A percentile compares a stretch with the other conserved stretches of the same genome.
These are phyloP conservation scores for Stenodema calcarata DNA, from an alignment of 2,888 invertebrate species.

Conservation along the genomic window DNA sequence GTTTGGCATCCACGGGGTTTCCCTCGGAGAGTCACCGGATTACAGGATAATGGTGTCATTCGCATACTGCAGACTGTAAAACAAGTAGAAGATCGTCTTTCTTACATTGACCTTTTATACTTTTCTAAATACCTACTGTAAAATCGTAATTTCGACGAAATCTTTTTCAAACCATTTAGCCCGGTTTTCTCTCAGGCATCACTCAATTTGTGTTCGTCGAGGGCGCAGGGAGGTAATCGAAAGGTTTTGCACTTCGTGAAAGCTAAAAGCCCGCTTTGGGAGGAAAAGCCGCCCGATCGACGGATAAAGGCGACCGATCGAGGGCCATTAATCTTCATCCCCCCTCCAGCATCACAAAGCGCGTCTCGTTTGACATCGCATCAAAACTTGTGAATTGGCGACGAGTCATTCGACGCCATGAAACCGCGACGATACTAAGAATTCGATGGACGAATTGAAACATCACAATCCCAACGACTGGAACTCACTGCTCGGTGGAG, in stretches of 20 bases:
- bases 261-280: not conserved
- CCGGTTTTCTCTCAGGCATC: not conserved
- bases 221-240: not conserved
- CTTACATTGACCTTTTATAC: too few relatives aligned
- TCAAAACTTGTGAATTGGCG: not conserved
- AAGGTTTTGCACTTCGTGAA: not conserved
- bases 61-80: not conserved
- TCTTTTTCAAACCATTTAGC: not conserved
- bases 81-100: too few relatives aligned
- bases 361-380: not conserved
- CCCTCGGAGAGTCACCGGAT: too few relatives aligned
- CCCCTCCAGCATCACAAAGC: not conserved
- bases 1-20: too few relatives aligned
- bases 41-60: not conserved
- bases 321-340: not conserved
- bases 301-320: not conserved
- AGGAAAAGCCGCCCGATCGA: not conserved
- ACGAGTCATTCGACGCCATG: not conserved
- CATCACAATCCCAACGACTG: too few relatives aligned
- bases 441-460: too few relatives aligned
- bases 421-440: not conserved
- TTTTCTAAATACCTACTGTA: too few relatives aligned
- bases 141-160: too few relatives aligned
- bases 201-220: not conserved
- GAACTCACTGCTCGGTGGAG: too few relatives aligned